Evolutionary conservation across 2,888 invertebrate species (phyloP), one percentile per base, ranked within the genome.

Genomic region (Cosmopolites sordidus): DNA sequence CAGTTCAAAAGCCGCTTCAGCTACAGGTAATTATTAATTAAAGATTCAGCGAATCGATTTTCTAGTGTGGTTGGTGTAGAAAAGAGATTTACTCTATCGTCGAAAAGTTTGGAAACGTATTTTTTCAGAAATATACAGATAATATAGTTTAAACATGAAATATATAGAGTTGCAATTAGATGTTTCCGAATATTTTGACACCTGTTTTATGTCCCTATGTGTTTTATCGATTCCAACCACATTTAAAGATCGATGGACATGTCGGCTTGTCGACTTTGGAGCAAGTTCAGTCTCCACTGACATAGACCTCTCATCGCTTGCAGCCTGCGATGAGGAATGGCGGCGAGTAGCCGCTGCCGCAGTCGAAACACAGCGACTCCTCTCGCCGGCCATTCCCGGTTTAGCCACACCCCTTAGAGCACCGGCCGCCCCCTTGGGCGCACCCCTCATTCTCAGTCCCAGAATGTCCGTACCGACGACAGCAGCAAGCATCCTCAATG

Each of bases 391-490:
- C 8, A 70, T 80, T 68, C 78, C 86, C 69, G 85, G 87, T 41
- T 74, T 89, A 27, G 56, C 58, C 22, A 50, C 58, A 11, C 48
- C 22, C 0, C 22, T 59, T 11, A 17, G 55, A 12, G 54, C 51
- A 6, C 64, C 63, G 51, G 82, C 80, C 51, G 86, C 90, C 8
- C 93, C 94, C 0, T 74, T 93, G 56, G 92, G 96, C 18, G 93
- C 95, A 1, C 96, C 95, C 1, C 80, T 96, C 69, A 94, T 97
- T 66, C 82, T 96, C 59, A 92, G 93, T 39, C 92, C 92, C 54
- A 82, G 93, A 65, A 88, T 92, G 84, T 89, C 89, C 11, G 88
- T 86, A 54, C 86, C 87, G 44, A 90, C 86, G 48, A 83, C 89
- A 56, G 87, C 86, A 38, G 86, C 87, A 43, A 79, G 81, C 44